Conservation (phyloP, 2,888 invertebrate species). For the Nasonovia ribisnigri region DNA sequence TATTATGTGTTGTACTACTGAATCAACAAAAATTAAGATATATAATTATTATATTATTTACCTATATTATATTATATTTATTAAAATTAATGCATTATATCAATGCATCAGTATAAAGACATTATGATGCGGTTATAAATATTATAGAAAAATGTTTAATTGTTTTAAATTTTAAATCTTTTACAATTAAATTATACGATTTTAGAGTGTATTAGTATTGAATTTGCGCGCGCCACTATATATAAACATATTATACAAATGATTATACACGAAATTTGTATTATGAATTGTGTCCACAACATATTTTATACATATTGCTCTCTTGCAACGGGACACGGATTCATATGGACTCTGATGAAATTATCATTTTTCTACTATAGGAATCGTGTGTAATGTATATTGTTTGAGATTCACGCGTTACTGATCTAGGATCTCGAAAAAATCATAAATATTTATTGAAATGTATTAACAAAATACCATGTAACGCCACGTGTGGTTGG, state of each 20-base stretch:
- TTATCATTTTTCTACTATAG: neutral
- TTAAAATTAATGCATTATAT: constrained; percentile 28
- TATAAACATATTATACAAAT: constrained; percentile 6
- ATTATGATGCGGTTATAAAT: neutral
- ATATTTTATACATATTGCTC: neutral
- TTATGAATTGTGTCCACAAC: neutral
- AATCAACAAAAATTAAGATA: neutral
- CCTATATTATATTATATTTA: constrained; percentile 46
- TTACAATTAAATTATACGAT: constrained; percentile 37
- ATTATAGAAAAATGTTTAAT: constrained; percentile 9
- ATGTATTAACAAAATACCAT: too few relatives aligned
- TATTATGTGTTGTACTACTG: constrained; percentile 30
- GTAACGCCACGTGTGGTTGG: neutral
- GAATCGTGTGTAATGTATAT: neutral
- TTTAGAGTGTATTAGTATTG: constrained; percentile 33
- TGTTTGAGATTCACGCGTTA: neutral
- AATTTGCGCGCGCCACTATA: neutral
- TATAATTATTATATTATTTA: constrained; percentile 35
- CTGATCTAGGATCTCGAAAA: too few relatives aligned
- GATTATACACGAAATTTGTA: neutral
- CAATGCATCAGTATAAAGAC: neutral
- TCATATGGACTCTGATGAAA: neutral
- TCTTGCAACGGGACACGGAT: neutral
- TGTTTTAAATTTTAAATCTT: constrained; percentile 32
- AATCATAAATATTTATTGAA: too few relatives aligned